Conservation (phyloP, 2,888 invertebrate genomes). For the Cordilura impudica region DNA sequence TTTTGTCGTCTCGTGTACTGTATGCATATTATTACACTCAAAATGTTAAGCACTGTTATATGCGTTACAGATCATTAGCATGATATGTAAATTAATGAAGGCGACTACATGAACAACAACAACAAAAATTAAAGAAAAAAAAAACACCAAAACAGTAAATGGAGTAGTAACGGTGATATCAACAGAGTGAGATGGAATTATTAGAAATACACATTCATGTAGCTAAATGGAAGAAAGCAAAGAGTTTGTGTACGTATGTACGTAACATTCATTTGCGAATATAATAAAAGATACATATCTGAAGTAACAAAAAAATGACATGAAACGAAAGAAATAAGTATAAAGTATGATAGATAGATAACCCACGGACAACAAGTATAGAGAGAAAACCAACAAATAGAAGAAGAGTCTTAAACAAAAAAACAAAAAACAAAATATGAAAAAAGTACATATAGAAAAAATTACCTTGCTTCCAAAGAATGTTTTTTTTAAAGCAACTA, state of each 20-base stretch:
- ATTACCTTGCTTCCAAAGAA: neutral
- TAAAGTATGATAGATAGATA: neutral
- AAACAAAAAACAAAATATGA: neutral
- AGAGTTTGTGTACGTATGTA: too few species aligned
- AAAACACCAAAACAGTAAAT: conserved; percentile 31
- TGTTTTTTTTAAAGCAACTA: neutral
- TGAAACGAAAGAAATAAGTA: neutral
- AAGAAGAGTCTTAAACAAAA: neutral
- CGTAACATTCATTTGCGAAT: neutral
- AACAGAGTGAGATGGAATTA: conserved; percentile 13
- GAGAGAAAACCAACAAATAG: neutral
- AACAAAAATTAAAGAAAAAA: conserved; percentile 19
- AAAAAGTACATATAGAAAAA: neutral
- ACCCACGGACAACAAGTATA: neutral
- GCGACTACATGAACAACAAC: conserved; percentile 8
- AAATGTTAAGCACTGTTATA: conserved; percentile 27
- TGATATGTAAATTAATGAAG: conserved; percentile 45
- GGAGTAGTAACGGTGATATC: conserved; percentile 36
- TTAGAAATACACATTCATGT: neutral
- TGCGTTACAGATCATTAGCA: conserved; percentile 58
- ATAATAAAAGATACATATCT: neutral
- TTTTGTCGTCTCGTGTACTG: conserved; percentile 13
- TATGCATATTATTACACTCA: neutral
- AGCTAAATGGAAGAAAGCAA: neutral
- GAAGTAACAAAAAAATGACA: neutral